These are phyloP conservation scores for Porites evermanni DNA, from an alignment of 92 coral and sea anemone genomes.

Conservation along the genomic window DNA sequence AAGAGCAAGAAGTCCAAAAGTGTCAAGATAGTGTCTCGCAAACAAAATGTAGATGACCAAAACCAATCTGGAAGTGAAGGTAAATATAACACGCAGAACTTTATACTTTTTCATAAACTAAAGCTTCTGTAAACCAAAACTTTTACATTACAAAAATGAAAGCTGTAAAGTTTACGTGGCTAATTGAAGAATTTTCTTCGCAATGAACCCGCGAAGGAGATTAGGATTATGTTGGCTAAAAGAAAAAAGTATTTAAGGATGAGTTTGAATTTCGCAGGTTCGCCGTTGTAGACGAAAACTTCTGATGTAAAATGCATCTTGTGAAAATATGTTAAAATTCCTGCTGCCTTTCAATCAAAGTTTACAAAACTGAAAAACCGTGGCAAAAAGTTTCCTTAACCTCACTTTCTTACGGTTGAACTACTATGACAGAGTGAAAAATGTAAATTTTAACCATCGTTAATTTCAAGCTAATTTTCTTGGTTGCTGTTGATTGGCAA, in stretches of 20 bases:
- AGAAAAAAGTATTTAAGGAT: background rate
- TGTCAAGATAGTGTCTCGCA: constrained; percentile 19
- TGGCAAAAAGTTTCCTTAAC: constrained; percentile 12
- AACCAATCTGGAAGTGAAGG: background rate
- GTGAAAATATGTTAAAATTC: background rate
- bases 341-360: constrained; percentile 10
- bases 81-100: background rate
- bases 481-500: constrained; percentile 16
- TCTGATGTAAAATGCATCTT: background rate
- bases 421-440: background rate
- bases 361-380: constrained; percentile 1
- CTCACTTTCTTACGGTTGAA: background rate
- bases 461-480: constrained; percentile 5
- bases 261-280: constrained; percentile 11
- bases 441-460: constrained; percentile 13
- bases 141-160: background rate
- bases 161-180: background rate
- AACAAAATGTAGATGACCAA: background rate
- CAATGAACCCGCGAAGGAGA: background rate
- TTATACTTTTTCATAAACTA: background rate
- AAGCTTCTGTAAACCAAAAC: constrained; percentile 4
- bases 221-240: constrained; percentile 2
- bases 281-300: constrained; percentile 3
- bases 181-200: background rate
- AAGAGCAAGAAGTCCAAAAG: constrained; percentile 11